Percentiles rank a stretch among this genome's conserved stretches.
phyloP scores from a whole-genome alignment of 1,140 invertebrate species.

The Andrena cerasifolii region DNA sequence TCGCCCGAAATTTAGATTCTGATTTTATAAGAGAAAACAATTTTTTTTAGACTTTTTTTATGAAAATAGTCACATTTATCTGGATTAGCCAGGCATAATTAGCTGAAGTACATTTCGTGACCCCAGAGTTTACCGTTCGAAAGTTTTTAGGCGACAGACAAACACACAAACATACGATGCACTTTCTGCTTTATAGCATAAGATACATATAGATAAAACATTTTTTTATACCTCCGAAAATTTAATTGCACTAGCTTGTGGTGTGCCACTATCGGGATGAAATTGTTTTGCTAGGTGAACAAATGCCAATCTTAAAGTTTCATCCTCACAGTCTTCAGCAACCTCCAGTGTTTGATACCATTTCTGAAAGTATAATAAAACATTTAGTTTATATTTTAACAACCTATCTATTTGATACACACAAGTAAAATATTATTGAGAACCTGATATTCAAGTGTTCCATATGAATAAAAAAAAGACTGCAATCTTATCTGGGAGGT shows the following conservation, averaged over 20 bases:
- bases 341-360: slow-evolving; percentile 87
- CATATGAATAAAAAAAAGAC: neutral
- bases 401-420: neutral
- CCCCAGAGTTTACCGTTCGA: no score
- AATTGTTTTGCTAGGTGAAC: slow-evolving; percentile 89
- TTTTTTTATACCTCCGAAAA: slow-evolving; percentile 86
- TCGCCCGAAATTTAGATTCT: no score
- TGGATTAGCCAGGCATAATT: no score
- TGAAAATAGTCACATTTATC: no score
- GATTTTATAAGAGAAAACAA: no score
- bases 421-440: neutral
- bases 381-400: neutral
- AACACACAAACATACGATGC: no score
- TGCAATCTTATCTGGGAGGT: neutral
- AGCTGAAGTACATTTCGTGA: no score
- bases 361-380: slow-evolving; percentile 81
- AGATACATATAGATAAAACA: neutral
- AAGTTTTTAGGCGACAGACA: no score
- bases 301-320: slow-evolving; percentile 88
- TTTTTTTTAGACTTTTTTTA: no score
- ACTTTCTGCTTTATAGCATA: no score
- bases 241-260: slow-evolving; percentile 86
- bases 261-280: slow-evolving; percentile 90
- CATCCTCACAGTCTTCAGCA: slow-evolving; percentile 86
- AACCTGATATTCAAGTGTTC: neutral